These are phyloP conservation scores for Gadus macrocephalus DNA, from an alignment of 2,113 vertebrate species.

Conservation along the genomic window DNA sequence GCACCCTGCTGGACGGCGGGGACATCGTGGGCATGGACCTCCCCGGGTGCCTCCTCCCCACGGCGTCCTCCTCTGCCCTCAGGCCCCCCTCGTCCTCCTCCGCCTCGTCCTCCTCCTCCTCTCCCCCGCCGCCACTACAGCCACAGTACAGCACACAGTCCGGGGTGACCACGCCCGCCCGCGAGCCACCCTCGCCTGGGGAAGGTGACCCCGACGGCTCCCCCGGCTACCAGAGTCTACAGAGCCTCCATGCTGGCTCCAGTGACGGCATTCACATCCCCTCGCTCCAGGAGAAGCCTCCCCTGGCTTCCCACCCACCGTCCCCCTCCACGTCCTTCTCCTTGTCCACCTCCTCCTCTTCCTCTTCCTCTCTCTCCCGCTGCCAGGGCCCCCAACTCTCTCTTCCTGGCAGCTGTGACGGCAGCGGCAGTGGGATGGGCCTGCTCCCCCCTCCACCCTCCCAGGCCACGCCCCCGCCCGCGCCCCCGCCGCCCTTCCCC, in stretches of 20 bases:
- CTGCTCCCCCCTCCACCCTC: slow-evolving; percentile 43
- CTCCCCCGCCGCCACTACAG: slow-evolving; percentile 16
- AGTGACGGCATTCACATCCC: slow-evolving; percentile 46
- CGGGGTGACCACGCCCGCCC: slow-evolving; percentile 21
- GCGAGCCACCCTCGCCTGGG: slow-evolving; percentile 9
- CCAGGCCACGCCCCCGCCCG: slow-evolving; percentile 44
- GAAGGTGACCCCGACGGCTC: slow-evolving; percentile 25
- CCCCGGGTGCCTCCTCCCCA: slow-evolving; percentile 65
- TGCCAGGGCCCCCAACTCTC: slow-evolving; percentile 60
- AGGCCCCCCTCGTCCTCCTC: slow-evolving; percentile 21
- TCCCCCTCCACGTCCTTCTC: slow-evolving; percentile 67
- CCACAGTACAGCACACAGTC: slow-evolving; percentile 13
- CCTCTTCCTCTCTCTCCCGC: slow-evolving; percentile 53
- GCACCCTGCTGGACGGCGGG: slow-evolving; percentile 61
- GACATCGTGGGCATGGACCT: slow-evolving; percentile 53
- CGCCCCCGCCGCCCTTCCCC: slow-evolving; percentile 36
- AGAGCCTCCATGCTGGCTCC: slow-evolving; percentile 26
- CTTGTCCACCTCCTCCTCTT: slow-evolving; percentile 57
- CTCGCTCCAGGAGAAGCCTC: slow-evolving; percentile 47
- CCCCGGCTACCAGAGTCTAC: neutral
- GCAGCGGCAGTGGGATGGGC: slow-evolving; percentile 29
- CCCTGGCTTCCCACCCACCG: slow-evolving; percentile 43
- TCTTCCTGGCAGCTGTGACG: slow-evolving; percentile 38
- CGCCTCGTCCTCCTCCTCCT: neutral
- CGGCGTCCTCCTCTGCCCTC: slow-evolving; percentile 25